Base-by-base conservation (phyloP, 2,113 vertebrate species). In the Sigmodon hispidus region DNA sequence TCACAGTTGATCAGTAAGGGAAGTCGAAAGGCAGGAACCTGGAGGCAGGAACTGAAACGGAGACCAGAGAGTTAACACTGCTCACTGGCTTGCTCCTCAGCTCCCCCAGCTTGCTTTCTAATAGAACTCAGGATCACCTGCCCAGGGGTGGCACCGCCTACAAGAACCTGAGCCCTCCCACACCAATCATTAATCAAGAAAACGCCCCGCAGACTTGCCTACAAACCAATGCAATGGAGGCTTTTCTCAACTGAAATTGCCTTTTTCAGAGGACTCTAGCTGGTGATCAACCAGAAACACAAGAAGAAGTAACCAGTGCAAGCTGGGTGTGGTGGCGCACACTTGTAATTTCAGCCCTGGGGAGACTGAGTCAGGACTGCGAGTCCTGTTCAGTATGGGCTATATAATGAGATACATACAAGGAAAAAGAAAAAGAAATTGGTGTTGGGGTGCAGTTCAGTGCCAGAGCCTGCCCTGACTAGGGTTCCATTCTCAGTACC, bases 81-180 rank as follows among this genome's bases (percentile, higher is more conserved):
- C 52, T 59, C 4, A 26, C 79, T 26, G 55, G 11, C 21, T 83
- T 29, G 55, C 7, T 9, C 7, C 55, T 59, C 79, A 16, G 0
- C 36, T n/a, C 10, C 3, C 22, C 40, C 55, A 40, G 79, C 12
- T 57, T n/a, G 79, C 79, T 81, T 40, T 81, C 79, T 43, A 2
- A 40, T 16, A 59, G 22, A 43, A 9, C n/a, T n/a, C 55, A 83
- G 79, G n/a, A 61, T 3, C 79, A 83, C 13, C 55, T 83, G 79
- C 16, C 11, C 11, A 7, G 2, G 21, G 11, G 34, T 57, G 55
- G 55, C 3, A 26, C n/a, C 0, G 3, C 13, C 52, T 36, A 40
- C 3, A 2, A 29, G 31, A 29, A 55, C 48, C 17, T 12, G 50
- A 55, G 50, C 76, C 24, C 55, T 83, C 79, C 57, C 55, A 59